phyloP scores from a whole-genome alignment of 1,140 invertebrate genomes.

The Brachionus calyciflorus region DNA sequence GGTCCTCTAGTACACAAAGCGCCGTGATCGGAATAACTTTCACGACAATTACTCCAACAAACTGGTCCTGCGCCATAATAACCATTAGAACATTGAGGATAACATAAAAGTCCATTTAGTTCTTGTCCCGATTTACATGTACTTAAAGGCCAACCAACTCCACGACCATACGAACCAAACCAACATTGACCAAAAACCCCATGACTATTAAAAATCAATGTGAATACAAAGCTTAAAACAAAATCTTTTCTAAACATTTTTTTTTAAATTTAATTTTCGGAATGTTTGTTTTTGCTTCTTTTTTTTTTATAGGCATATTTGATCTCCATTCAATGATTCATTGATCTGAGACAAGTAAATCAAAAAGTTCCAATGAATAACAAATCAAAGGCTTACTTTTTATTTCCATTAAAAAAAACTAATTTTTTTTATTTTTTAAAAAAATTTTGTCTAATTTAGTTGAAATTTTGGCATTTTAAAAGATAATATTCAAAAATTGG shows the following conservation, averaged over 20 bases:
- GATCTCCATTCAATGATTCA: neutral
- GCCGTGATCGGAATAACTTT: neutral
- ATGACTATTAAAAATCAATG: neutral
- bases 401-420: too few relatives aligned
- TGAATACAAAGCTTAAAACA: neutral
- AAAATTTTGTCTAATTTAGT: too few relatives aligned
- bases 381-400: too few relatives aligned
- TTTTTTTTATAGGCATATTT: constrained; percentile 1
- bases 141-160: neutral
- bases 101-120: constrained; percentile 19
- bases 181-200: constrained; percentile 10
- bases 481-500: too few relatives aligned
- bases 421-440: too few relatives aligned
- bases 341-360: too few relatives aligned
- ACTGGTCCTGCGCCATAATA: constrained; percentile 20
- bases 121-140: neutral
- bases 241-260: neutral
- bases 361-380: too few relatives aligned
- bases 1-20: neutral
- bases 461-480: too few relatives aligned
- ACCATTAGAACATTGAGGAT: neutral
- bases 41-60: constrained; percentile 3
- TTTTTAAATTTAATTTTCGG: too few relatives aligned
- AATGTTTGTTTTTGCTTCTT: neutral
- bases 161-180: constrained; percentile 4